Conservation (phyloP, 2,888 invertebrate genomes). For the Phengaris alcon region DNA sequence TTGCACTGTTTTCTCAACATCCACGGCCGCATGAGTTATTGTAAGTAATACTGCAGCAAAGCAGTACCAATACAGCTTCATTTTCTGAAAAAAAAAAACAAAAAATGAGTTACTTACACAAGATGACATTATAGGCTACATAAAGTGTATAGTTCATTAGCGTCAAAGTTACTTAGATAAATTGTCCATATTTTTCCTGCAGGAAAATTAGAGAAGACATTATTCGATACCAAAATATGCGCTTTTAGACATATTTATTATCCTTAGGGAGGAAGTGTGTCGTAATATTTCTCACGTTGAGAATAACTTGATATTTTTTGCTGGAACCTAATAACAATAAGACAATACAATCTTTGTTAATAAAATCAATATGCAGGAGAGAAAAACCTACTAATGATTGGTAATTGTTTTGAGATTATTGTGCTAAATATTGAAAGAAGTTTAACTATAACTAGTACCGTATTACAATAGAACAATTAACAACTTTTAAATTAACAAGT, state of each 20-base stretch:
- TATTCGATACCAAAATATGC: conserved; percentile 20
- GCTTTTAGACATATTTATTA: neutral
- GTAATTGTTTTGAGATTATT: neutral
- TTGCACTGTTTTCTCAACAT: conserved; percentile 81
- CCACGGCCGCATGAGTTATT: conserved; percentile 55
- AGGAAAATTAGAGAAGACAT: conserved; percentile 21
- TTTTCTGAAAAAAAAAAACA: conserved; percentile 54
- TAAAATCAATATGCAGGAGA: neutral
- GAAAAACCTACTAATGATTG: neutral
- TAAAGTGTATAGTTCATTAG: neutral
- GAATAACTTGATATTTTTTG: conserved; percentile 20
- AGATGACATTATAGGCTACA: neutral
- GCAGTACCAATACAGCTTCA: conserved; percentile 62
- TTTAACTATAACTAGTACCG: neutral
- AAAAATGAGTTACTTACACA: neutral
- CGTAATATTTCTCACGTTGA: conserved; percentile 24
- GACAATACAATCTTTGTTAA: conserved; percentile 24
- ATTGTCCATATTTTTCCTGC: conserved; percentile 12
- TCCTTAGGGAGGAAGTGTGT: conserved; percentile 9
- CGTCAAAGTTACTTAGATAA: neutral
- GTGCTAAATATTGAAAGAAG: neutral
- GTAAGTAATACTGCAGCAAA: conserved; percentile 48
- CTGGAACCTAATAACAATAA: conserved; percentile 1
- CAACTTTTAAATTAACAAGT: too few species aligned
- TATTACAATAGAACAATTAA: too few species aligned